Evolutionary conservation across 2,797 vertebrate species (phyloP), one percentile per base, ranked within the genome.

Genomic region (Lophotriccus pileatus): DNA sequence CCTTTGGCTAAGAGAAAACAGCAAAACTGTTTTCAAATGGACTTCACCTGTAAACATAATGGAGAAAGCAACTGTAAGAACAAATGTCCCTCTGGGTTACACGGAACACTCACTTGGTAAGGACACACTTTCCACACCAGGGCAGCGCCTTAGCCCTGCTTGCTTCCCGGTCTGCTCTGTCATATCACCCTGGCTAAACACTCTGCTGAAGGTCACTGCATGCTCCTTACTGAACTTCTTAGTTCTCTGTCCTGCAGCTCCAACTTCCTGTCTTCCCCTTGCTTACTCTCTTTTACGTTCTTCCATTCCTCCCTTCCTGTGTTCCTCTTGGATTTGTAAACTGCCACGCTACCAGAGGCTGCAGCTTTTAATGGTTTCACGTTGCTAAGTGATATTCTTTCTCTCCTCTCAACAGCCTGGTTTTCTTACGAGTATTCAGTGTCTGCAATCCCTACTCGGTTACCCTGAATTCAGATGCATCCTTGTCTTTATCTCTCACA

Each of bases 321-420:
- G 18, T 69, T 46, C 13, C 32, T 62, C 67, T 34, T 69, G 46
- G 59, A 12, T 70, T 75, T 72, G 32, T 43, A 30, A 52, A 69
- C 15, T 50, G 32, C 19, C 32, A 37, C 2, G 12, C 27, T 73
- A 44, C 7, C 43, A 80, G 55, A 87, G 50, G n/a, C 52, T 89
- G 76, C 28, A 70, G 46, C 56, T 94, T 67, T 59, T 24, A 63
- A 62, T 55, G 24, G 43, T 87, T 88, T 73, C 58, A 5, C 46
- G 87, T 89, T 94, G 84, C 84, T 92, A 82, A 78, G 78, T 12
- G 6, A 59, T 92, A 81, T 34, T 63, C 44, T 67, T 49, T 27
- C 36, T 72, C 25, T 46, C 14, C 91, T 91, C 74, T 81, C 58
- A 52, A 62, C 49, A 85, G 43, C 53, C 44, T 76, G n/a, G 7